Evolutionary conservation across 2,888 invertebrate species (phyloP), one percentile per base, ranked within the genome.

Genomic region (Incurvaria masculella): DNA sequence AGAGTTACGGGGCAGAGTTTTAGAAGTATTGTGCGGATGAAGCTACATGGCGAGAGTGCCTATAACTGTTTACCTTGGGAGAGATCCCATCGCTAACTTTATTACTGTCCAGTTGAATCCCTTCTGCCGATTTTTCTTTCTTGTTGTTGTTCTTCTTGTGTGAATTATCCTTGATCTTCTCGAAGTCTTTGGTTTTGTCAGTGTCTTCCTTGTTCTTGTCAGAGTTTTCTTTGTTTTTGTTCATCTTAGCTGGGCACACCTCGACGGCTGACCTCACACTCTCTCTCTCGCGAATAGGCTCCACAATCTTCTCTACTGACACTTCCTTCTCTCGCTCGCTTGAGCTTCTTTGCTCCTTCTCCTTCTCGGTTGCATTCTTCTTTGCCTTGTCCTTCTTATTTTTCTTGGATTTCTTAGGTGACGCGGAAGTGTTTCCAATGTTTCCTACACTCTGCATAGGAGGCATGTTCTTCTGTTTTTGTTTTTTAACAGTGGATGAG

Each of bases 351-450:
- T 20, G 6, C 18, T 41, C 21, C 18, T 4, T 41, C 43, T 17
- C 20, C 19, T 43, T 21, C 16, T 43, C 21, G 17, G 17, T 20
- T 8, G 23, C 11, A 6, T 11, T 43, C 20, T 21, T 43, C 43
- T 43, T 43, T 17, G 21, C 42, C 21, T 23, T 47, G 21, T 47
- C 47, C 26, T 46, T 46, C 42, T 46, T 46, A 43, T 45, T 45
- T 40, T 47, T 45, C 21, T 39, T 17, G 14, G 44, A 20, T 16
- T 40, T 43, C 19, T 43, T 43, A 11, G 43, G 43, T 14, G 43
- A 43, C 19, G n/a, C 6, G 6, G 21, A 8, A 17, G 23, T n/a
- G 23, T 33, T 33, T 4, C 11, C 33, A 14, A 33, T 11, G 33
- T 33, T 33, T n/a, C 8, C 33, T 33, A 33, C 4, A n/a, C 14